Evolutionary conservation across 2,797 vertebrate genomes (phyloP), one percentile per base, ranked within the genome.

Genomic region (Microctenopoma stevenorrisi): DNA sequence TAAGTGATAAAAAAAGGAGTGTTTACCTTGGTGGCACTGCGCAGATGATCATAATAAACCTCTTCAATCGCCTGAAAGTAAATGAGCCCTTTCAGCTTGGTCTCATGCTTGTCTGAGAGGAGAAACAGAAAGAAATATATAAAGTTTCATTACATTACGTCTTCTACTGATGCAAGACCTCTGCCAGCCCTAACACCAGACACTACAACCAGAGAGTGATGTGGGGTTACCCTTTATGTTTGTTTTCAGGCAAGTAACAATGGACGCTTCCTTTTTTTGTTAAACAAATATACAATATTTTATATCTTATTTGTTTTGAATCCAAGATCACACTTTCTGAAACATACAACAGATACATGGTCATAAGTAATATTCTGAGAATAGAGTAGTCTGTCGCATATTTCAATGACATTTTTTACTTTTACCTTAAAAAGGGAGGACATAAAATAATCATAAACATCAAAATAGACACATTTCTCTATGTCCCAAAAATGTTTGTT

Each of bases 11-110:
- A 38, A 22, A n/a, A 58, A 44, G 50, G 25, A 68, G 43, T 0
- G 38, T 62, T 85, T 93, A 99, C 98, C 97, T 99, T 99, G 25
- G 95, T 94, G 0, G 98, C 98, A 0, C 95, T 98, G 84, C 97
- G 96, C 18, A 99, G 95, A 84, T 99, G 98, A 88, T 99, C 97
- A 0, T 98, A 99, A 80, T 99, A 99, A 60, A 99, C 97, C 73
- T 99, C 98, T 69, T 99, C 96, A 0, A 99, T 99, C 28, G 98
- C 98, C 92, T 99, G 97, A 81, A 99, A 98, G 88, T 99, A 98
- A 91, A 99, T 97, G 80, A 98, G 96, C 0, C 98, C 98, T 90
- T 99, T 99, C 88, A 99, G 92, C 86, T 97, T 98, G 3, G 95
- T 96, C 94, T 98, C 96, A 0, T 98, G 97, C 80, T 98, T 98